These are phyloP conservation scores for Lates calcarifer DNA, from an alignment of 2,113 vertebrate species.

Conservation along the genomic window DNA sequence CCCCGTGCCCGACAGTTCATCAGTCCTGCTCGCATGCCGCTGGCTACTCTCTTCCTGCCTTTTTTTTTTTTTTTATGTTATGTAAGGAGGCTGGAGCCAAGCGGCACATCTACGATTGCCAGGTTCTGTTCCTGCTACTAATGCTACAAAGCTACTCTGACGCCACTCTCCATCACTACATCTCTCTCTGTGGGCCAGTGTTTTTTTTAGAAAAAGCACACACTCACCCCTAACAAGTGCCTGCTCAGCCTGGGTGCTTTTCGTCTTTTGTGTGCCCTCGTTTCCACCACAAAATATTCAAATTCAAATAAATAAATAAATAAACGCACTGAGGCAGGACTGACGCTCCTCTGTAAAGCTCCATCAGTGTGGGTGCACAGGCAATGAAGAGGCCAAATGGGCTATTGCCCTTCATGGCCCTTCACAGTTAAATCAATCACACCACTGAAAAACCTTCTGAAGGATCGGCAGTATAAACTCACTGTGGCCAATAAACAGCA, in stretches of 20 bases:
- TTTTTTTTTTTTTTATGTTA: constrained; percentile 60
- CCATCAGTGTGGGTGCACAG: constrained; percentile 24
- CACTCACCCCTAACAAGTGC: constrained; percentile 41
- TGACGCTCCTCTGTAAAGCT: constrained; percentile 18
- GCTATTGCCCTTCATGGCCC: constrained; percentile 47
- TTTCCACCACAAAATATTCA: constrained; percentile 38
- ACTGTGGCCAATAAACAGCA: constrained; percentile 21
- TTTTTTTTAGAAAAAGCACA: constrained; percentile 33
- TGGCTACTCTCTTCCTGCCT: constrained; percentile 51
- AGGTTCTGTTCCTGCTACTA: constrained; percentile 45
- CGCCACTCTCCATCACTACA: constrained; percentile 27
- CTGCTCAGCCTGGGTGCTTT: constrained; percentile 26
- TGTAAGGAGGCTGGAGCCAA: constrained; percentile 58
- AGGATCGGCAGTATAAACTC: constrained; percentile 22
- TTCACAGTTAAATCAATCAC: constrained; percentile 60
- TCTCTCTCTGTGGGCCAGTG: constrained; percentile 6
- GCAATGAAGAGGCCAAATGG: constrained; percentile 36
- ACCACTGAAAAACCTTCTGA: constrained; percentile 37
- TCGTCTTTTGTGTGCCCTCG: constrained; percentile 23
- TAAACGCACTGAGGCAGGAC: neutral
- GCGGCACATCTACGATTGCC: constrained; percentile 56
- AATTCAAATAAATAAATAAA: constrained; percentile 50
- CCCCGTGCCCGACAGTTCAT: constrained; percentile 45
- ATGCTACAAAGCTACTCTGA: constrained; percentile 63
- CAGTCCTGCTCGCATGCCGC: constrained; percentile 46